Base-by-base conservation (phyloP, 35 echinoderm and acorn worm species). In the Hemicentrotus pulcherrimus region DNA sequence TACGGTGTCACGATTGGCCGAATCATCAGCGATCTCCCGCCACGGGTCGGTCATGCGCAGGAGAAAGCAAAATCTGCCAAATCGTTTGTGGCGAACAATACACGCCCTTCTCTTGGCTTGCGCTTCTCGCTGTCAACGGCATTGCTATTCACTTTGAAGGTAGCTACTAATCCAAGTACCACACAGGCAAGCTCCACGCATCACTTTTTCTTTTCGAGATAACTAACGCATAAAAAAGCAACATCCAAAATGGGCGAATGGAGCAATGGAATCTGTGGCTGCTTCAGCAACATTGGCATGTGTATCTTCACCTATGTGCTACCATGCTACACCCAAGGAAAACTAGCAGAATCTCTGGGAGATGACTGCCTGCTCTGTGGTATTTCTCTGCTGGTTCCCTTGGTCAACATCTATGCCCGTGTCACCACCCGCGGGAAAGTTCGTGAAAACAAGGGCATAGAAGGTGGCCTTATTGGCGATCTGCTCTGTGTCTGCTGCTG, bases 311-410 rank as follows among this genome's bases (percentile, higher is more conserved):
- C 98, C 24, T 99, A 95, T 45, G 59, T 99, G 46, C 60, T 97
- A 28, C 96, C 98, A 2, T 99, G 98, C 89, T 99, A 96, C 47
- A 99, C 98, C 18, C 96, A 96, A 58, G 96, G 98, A 86, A 99
- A 99, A 86, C 70, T 95, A 6, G 96, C 98, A 19, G 98, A 99
- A 85, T 48, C 98, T 28, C 85, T 99, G 12, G 98, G 98, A 32
- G 98, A 99, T 94, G 98, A 99, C 59, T 99, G 98, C 85, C 88
- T 99, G 59, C 95, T 99, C 32, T 99, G 98, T 91, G 98, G 98
- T 86, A 70, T 99, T 47, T 48, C 95, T 15, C 86, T 99, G 5
- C 47, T 98, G 22, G 96, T 97, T 9, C 97, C 97, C 47, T 65
- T 99, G n/a, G 94, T 99, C 31, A 97, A 99, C 91, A 94, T 99